Evolutionary conservation across 2,888 invertebrate species (phyloP), one percentile per base, ranked within the genome.

Genomic region (Oscheius sp.): DNA sequence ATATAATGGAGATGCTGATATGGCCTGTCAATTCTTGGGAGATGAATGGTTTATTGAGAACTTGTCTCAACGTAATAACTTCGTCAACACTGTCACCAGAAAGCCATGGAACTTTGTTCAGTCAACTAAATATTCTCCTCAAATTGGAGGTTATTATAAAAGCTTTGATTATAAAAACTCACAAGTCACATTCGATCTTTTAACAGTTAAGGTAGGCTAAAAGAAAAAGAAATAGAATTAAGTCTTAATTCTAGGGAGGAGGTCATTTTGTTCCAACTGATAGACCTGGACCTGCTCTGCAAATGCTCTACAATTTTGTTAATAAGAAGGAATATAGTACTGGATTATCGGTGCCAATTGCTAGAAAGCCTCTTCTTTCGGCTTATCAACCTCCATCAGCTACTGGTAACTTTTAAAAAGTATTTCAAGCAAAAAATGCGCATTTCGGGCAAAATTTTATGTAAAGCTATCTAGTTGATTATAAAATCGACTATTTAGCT

Each of bases 221-320:
- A 46, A 25, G 6, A n/a, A 58, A n/a, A 10, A 15, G n/a, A n/a
- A n/a, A n/a, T n/a, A n/a, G n/a, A n/a, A n/a, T n/a, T n/a, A n/a
- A n/a, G 20, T 5, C n/a, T 27, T 20, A 20, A 65, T 20, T 53
- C 29, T 53, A 66, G 66, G 69, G 72, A 48, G 52, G 57, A 15
- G 93, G 93, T 0, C 93, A 93, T 82, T 92, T 93, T 91, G 92
- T 92, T 8, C 92, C 93, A 0, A 89, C 90, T 34, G 93, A 93
- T 88, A 92, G 93, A 85, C 93, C 93, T 0, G 90, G 91, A 82
- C 92, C 92, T 91, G 91, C 92, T 1, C 89, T 91, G 23, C 91
- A 92, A 87, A 88, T 93, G 87, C 92, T 93, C 50, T 90, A 90
- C 39, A 89, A 91, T 74, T 91, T 92, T 63, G 73, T 83, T 31